Evolutionary conservation across 23 tunicate species (phyloP), one percentile per base, ranked within the genome.

Genomic region (Halocynthia roretzi): DNA sequence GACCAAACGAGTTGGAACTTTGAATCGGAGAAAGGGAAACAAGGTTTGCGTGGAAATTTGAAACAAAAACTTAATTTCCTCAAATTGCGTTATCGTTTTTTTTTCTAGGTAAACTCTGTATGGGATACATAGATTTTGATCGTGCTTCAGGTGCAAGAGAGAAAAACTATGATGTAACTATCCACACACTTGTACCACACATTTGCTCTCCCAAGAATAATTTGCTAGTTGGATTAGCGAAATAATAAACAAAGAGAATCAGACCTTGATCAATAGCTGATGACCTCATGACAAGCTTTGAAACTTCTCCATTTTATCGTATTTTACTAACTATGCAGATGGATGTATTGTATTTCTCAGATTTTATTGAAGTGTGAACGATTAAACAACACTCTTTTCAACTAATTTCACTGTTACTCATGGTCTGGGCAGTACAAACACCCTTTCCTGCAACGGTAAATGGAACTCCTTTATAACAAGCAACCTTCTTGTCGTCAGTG

Each of bases 1-100:
- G 99, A 96, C 74, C 88, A 90, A 74, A 96, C 99, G 5, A 86
- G 87, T 8, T 90, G 96, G 96, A 76, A 96, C 54, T 85, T 90
- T 73, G 93, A 85, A 11, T 62, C 70, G 5, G 77, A 74, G 54
- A 86, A 91, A 82, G 78, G 87, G 17, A 79, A 83, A 71, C 83
- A 86, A 89, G 93, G 93, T 87, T 10, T 0, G 76, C 44, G 44
- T 31, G 44, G 44, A 31, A 31, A 31, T 31, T 4, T 31, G 44
- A 31, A n/a, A 60, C 18, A 15, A 15, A 4, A 9, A 14, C 17
- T 58, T 2, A 58, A 58, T 15, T 58, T 58, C 17, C 15, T 58
- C 63, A 58, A 14, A 58, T 58, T 58, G 17, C 4, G n/a, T 58
- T 14, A 14, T 58, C n/a, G 63, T 1, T 58, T 15, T n/a, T n/a